phyloP scores from a whole-genome alignment of 2,888 invertebrate species.

The Halocaridina rubra region DNA sequence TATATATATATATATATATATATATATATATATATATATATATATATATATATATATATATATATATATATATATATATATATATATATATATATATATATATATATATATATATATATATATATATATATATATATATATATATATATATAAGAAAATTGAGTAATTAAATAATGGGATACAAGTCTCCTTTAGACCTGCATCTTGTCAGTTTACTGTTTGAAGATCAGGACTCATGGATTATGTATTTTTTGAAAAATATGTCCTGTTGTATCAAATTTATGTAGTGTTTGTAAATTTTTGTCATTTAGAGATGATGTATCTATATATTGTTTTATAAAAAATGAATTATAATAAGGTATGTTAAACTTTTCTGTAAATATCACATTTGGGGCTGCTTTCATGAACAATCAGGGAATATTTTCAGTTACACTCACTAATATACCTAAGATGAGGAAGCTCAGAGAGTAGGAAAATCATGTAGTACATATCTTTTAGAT shows the following conservation, averaged over 20 bases:
- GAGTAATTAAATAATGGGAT: constrained; percentile 1
- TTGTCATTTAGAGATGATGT: constrained; percentile 41
- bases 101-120: background rate
- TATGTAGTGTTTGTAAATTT: constrained; percentile 57
- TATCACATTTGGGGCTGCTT: constrained; percentile 49
- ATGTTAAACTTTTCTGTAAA: constrained; percentile 29
- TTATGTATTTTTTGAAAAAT: constrained; percentile 42
- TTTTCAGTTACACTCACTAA: constrained; percentile 23
- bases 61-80: background rate
- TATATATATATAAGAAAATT: too few species aligned
- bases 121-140: background rate
- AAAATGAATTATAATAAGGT: constrained; percentile 12
- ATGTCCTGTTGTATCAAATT: constrained; percentile 41
- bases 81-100: background rate
- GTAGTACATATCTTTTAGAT: too few species aligned
- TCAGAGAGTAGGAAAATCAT: too few species aligned
- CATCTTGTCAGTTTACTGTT: constrained; percentile 25
- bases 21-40: background rate
- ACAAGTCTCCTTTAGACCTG: background rate
- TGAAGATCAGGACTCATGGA: constrained; percentile 40
- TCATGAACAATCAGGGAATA: constrained; percentile 11
- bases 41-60: background rate
- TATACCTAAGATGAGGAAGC: too few species aligned
- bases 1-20: background rate
- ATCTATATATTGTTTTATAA: constrained; percentile 57